Conservation (phyloP, 1,140 invertebrate species). For the Paralvinella palmiformis region DNA sequence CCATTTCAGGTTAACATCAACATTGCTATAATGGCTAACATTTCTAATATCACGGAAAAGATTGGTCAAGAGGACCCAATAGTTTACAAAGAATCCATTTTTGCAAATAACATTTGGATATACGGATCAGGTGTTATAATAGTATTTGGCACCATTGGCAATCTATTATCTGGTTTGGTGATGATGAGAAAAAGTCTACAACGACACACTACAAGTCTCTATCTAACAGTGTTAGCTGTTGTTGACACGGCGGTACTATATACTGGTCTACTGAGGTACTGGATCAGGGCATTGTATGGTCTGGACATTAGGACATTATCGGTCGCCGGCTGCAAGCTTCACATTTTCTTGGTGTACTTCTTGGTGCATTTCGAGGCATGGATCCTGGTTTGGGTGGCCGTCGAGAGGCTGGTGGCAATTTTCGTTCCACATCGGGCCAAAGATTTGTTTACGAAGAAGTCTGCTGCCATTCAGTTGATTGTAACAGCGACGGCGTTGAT, state of each 20-base stretch:
- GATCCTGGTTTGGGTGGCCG: conserved; percentile 23
- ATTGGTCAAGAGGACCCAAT: too few species aligned
- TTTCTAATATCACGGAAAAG: too few species aligned
- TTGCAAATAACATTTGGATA: conserved; percentile 15
- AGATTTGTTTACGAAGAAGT: not conserved
- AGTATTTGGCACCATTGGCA: conserved; percentile 38
- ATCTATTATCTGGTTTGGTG: conserved; percentile 34
- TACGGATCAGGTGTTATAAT: conserved; percentile 35
- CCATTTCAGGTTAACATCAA: too few species aligned
- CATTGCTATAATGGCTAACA: too few species aligned
- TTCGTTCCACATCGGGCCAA: conserved; percentile 17
- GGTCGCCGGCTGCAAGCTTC: conserved; percentile 4
- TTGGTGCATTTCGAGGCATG: conserved; percentile 11
- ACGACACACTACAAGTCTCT: conserved; percentile 38
- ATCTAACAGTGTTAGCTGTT: conserved; percentile 41
- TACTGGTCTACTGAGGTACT: conserved; percentile 39
- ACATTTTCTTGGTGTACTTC: conserved; percentile 13
- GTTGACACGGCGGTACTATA: conserved; percentile 42
- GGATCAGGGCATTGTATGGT: conserved; percentile 31
- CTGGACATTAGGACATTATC: not conserved
- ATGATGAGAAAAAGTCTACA: conserved; percentile 38
- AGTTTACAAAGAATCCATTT: too few species aligned
- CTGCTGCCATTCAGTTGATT: not conserved
- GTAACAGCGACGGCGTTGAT: not conserved
- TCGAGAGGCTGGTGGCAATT: conserved; percentile 26